A percentile compares a stretch with the other conserved stretches of the same genome.
These are phyloP conservation scores for Lasiommata megera DNA, from an alignment of 2,888 invertebrate genomes.

Conservation along the genomic window DNA sequence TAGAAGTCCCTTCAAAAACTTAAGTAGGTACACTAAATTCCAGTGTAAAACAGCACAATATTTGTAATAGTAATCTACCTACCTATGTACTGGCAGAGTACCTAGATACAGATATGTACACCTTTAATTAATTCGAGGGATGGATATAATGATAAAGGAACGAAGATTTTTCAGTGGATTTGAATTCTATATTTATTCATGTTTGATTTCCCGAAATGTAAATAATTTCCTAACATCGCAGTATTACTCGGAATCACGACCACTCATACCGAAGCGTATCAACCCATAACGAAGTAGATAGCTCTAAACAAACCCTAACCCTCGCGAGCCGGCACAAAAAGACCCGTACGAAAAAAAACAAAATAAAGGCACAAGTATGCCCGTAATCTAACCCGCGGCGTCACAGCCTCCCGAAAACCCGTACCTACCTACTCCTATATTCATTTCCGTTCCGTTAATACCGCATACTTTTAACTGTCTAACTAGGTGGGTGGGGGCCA, in stretches of 20 bases:
- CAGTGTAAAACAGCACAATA: no score
- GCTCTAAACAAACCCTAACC: conserved; percentile 37
- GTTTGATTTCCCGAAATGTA: not conserved
- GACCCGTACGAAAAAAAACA: conserved; percentile 41
- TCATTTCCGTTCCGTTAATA: conserved; percentile 82
- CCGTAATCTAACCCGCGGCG: conserved; percentile 75
- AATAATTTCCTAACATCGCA: conserved; percentile 4
- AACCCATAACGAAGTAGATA: conserved; percentile 32
- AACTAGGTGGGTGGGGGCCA: conserved; percentile 63
- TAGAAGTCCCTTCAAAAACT: no score
- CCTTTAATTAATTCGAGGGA: no score
- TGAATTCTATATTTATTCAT: not conserved
- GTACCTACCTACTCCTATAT: conserved; percentile 73
- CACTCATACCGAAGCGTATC: conserved; percentile 20
- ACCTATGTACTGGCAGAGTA: no score
- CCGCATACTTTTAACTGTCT: conserved; percentile 82
- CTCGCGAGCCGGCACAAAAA: conserved; percentile 36
- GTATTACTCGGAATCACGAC: not conserved
- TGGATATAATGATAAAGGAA: no score
- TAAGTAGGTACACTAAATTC: no score
- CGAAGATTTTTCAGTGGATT: not conserved
- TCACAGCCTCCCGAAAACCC: conserved; percentile 72
- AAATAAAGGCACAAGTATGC: conserved; percentile 70
- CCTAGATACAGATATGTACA: no score
- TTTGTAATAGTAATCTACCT: no score